These are phyloP conservation scores for Silurus lanzhouensis DNA, from an alignment of 2,797 vertebrate genomes.

Conservation along the genomic window DNA sequence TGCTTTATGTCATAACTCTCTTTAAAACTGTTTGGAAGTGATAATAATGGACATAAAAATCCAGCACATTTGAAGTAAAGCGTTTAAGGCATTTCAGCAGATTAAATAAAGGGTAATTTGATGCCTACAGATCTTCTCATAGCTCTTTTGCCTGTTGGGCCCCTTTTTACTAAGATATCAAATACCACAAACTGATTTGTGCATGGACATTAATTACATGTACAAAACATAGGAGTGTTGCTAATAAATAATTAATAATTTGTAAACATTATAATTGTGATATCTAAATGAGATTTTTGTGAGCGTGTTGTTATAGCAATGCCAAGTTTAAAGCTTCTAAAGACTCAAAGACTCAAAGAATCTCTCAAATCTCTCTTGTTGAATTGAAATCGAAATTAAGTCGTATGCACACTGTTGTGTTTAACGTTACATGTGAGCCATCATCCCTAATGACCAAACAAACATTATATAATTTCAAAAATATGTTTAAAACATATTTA, in stretches of 20 bases:
- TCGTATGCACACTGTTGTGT: not conserved
- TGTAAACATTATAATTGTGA: too few species aligned
- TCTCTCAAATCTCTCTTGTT: not conserved
- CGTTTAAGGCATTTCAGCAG: not conserved
- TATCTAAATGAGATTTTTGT: not conserved
- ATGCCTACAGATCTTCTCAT: not conserved
- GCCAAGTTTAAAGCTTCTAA: not conserved
- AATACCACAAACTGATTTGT: not conserved
- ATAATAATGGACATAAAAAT: not conserved
- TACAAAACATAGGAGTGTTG: too few species aligned
- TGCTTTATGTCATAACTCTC: not conserved
- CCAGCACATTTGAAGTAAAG: not conserved
- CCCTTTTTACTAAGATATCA: not conserved
- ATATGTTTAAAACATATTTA: not conserved
- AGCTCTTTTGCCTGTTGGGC: not conserved
- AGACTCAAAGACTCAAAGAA: not conserved
- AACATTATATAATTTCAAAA: too few species aligned
- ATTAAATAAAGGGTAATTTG: not conserved
- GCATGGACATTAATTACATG: not conserved
- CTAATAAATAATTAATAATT: too few species aligned
- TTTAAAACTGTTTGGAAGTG: not conserved
- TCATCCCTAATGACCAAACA: not conserved
- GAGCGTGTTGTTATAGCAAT: not conserved
- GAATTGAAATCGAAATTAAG: not conserved
- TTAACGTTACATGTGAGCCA: not conserved